Evolutionary conservation across 2,888 invertebrate species (phyloP).

Genomic region (Drosophila testacea): DNA sequence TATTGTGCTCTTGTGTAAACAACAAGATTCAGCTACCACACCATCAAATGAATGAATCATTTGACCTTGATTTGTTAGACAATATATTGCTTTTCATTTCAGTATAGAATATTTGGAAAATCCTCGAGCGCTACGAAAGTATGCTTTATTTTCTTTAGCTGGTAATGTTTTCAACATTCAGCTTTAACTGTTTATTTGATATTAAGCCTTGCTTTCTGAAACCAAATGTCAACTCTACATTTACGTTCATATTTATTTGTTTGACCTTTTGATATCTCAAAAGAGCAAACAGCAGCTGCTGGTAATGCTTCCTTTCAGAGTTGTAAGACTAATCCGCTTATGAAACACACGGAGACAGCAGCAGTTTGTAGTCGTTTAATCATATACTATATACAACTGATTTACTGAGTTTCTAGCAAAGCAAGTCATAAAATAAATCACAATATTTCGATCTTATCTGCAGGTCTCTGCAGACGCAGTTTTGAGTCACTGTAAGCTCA

Average conservation of each 20-base stretch:
- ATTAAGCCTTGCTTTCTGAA: not conserved
- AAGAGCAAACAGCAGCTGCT: constrained; percentile 14
- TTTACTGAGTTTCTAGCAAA: constrained; percentile 4
- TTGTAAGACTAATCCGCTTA: constrained; percentile 40
- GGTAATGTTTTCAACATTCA: no score
- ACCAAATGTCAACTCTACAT: not conserved
- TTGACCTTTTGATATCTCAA: constrained; percentile 12
- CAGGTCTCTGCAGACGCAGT: not conserved
- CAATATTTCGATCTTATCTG: constrained; percentile 1
- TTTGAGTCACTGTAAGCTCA: constrained; percentile 3
- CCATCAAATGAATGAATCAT: constrained; percentile 21
- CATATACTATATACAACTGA: constrained; percentile 1
- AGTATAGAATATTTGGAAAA: constrained; percentile 1
- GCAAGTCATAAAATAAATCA: constrained; percentile 19
- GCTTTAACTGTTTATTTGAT: not conserved
- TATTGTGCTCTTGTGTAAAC: constrained; percentile 22
- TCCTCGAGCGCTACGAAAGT: constrained; percentile 12
- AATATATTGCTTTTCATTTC: constrained; percentile 10
- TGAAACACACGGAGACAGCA: constrained; percentile 12
- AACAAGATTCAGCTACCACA: constrained; percentile 23
- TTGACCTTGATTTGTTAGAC: constrained; percentile 39
- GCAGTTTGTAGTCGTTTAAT: constrained; percentile 9
- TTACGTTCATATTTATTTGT: not conserved
- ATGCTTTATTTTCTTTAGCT: constrained; percentile 17
- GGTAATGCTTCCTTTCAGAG: constrained; percentile 19